Evolutionary conservation across 2,888 invertebrate genomes (phyloP).

Genomic region (Athetis lepigone): DNA sequence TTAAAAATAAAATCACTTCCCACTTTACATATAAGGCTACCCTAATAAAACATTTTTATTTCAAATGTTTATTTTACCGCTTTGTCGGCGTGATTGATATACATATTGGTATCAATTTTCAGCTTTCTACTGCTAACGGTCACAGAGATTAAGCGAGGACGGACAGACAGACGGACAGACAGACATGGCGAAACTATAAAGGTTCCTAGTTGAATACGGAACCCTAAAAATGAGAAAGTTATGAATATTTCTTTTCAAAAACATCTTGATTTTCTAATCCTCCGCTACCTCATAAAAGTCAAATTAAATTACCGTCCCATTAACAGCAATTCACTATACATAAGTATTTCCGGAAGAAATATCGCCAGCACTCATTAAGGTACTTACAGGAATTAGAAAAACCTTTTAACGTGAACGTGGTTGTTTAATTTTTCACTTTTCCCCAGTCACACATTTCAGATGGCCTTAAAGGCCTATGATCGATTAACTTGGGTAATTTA

Average conservation of each 20-base stretch:
- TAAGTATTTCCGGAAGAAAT: background rate
- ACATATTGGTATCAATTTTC: no score
- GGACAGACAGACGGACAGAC: no score
- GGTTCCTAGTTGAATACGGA: no score
- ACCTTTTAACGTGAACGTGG: background rate
- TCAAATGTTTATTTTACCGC: no score
- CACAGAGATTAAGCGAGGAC: no score
- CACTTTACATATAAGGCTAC: no score
- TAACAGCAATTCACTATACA: background rate
- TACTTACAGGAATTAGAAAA: constrained; percentile 24
- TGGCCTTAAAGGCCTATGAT: constrained; percentile 31
- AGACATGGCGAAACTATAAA: no score
- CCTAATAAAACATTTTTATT: no score
- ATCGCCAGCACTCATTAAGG: background rate
- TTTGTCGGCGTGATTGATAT: no score
- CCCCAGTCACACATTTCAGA: constrained; percentile 40
- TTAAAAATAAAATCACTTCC: no score
- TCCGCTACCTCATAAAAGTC: background rate
- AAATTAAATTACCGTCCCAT: background rate
- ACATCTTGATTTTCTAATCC: background rate
- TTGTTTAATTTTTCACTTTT: constrained; percentile 42
- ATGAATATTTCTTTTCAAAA: background rate
- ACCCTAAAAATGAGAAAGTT: no score
- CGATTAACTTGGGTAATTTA: constrained; percentile 53
- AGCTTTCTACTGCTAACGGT: no score